A percentile compares a stretch with the other conserved stretches of the same genome.
Evolutionary conservation across 2,888 invertebrate genomes (phyloP).

Genomic region (Hecatera dysodea): DNA sequence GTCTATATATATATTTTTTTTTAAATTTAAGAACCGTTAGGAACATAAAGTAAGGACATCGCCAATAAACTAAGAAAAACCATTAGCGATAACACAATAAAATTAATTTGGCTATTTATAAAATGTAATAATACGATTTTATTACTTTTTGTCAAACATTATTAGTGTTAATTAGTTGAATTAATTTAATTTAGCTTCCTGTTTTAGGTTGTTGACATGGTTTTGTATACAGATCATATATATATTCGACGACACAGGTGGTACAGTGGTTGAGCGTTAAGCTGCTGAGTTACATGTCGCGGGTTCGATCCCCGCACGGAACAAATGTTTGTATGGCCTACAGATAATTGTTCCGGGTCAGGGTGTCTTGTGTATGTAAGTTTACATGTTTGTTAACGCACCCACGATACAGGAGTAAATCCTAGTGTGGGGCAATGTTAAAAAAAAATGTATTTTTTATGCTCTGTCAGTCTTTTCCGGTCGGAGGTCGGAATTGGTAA

Average conservation of each 20-base stretch:
- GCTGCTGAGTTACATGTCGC: too few species aligned
- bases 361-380: too few species aligned
- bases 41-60: constrained; percentile 26
- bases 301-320: too few species aligned
- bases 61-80: constrained; percentile 43
- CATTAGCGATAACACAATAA: constrained; percentile 44
- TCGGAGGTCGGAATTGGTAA: constrained; percentile 6
- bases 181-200: constrained; percentile 25
- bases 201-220: constrained; percentile 45
- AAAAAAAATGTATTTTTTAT: not conserved
- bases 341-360: too few species aligned
- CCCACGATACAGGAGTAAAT: too few species aligned
- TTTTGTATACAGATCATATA: constrained; percentile 18
- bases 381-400: too few species aligned
- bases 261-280: too few species aligned
- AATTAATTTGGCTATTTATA: constrained; percentile 31
- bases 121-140: constrained; percentile 37
- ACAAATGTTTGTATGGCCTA: too few species aligned
- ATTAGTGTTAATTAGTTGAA: constrained; percentile 45
- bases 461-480: not conserved
- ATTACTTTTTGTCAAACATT: constrained; percentile 45
- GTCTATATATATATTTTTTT: too few species aligned
- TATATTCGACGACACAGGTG: too few species aligned
- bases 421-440: too few species aligned
- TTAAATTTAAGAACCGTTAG: constrained; percentile 51